A percentile compares a stretch with the other conserved stretches of the same genome.
phyloP scores from a whole-genome alignment of 2,113 vertebrate species.

The Menura novaehollandiae region DNA sequence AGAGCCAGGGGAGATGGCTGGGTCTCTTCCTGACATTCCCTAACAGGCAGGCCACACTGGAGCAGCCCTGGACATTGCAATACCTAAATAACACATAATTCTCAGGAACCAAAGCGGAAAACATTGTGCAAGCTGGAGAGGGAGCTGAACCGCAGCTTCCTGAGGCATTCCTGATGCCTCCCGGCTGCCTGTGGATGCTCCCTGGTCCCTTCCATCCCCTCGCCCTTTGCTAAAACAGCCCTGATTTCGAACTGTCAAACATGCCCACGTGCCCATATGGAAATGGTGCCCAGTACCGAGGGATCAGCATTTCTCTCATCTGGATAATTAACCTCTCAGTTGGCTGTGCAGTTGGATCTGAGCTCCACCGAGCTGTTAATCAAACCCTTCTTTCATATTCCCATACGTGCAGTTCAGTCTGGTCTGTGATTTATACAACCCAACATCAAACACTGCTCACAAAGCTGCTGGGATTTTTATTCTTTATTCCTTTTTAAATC shows the following conservation, averaged over 20 bases:
- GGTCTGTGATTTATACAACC: background rate
- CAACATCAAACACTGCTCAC: background rate
- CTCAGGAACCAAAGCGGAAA: background rate
- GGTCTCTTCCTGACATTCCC: background rate
- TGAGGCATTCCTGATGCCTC: fast-evolving
- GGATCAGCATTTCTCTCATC: background rate
- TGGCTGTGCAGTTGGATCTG: background rate
- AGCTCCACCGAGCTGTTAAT: background rate
- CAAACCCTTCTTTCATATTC: background rate
- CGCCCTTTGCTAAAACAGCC: fast-evolving
- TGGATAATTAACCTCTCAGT: background rate
- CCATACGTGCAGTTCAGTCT: fast-evolving
- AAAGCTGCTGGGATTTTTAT: background rate
- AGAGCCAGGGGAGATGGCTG: background rate
- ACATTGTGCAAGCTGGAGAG: background rate
- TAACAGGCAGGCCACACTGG: fast-evolving
- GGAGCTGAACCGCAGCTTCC: background rate
- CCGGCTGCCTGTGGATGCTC: background rate
- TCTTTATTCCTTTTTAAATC: background rate
- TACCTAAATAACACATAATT: background rate
- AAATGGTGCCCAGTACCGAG: background rate
- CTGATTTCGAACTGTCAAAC: background rate
- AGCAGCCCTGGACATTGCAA: background rate
- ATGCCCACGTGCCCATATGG: fast-evolving
- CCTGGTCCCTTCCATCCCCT: fast-evolving